Conservation (phyloP, 2,797 vertebrate genomes). For the Otolemur crassicaudatus region DNA sequence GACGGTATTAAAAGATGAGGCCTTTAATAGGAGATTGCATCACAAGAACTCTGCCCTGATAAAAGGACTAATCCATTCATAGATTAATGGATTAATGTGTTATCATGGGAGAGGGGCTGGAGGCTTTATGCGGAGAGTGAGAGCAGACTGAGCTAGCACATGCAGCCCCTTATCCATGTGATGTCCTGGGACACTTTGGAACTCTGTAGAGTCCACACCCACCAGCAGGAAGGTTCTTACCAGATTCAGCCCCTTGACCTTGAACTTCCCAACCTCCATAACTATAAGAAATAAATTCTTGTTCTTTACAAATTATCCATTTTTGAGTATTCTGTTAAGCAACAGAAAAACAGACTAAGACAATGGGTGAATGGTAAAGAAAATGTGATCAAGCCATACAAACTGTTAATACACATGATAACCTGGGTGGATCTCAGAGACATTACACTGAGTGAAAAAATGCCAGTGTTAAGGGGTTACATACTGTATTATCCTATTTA, state of each 20-base stretch:
- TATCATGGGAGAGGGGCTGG: neutral
- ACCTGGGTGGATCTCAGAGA: neutral
- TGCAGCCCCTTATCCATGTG: neutral
- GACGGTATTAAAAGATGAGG: neutral
- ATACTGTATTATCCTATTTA: neutral
- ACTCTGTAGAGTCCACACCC: neutral
- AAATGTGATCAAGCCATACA: neutral
- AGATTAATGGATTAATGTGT: neutral
- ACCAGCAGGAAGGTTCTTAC: neutral
- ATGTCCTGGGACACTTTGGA: neutral
- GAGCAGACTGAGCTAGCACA: neutral
- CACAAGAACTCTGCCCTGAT: neutral
- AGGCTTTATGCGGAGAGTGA: neutral
- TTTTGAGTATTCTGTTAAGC: neutral
- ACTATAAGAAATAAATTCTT: neutral
- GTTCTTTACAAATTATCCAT: neutral
- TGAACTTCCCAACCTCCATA: neutral
- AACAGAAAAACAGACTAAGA: neutral
- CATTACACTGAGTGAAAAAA: neutral
- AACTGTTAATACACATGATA: neutral
- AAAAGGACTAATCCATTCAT: neutral
- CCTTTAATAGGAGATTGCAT: neutral
- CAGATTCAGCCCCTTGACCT: neutral
- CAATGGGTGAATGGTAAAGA: neutral
- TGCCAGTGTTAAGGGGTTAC: neutral